Conservation (phyloP, 2,113 vertebrate genomes). For the Oreochromis aureus region DNA sequence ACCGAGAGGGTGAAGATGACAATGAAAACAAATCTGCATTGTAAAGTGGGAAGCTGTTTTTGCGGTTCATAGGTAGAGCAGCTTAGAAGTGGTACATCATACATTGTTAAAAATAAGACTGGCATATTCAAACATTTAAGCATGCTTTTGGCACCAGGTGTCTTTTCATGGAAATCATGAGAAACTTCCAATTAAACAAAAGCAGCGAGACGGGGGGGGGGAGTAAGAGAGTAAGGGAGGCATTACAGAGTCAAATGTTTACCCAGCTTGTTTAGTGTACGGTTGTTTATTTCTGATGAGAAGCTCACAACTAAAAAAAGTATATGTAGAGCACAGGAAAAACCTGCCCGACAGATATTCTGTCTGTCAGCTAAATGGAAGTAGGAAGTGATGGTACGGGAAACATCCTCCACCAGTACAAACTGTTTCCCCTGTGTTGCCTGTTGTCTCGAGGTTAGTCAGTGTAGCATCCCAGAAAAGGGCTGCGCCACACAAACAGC, state of each 20-base stretch:
- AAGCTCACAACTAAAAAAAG: constrained; percentile 46
- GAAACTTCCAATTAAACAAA: constrained; percentile 48
- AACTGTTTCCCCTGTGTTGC: constrained; percentile 46
- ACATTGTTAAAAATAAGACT: constrained; percentile 18
- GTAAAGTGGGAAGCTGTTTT: not conserved
- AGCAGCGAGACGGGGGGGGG: not conserved
- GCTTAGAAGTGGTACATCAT: constrained; percentile 2
- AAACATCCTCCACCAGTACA: constrained; percentile 50
- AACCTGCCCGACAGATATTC: constrained; percentile 51
- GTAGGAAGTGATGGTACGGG: constrained; percentile 45
- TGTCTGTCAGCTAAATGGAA: constrained; percentile 59
- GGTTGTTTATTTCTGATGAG: constrained; percentile 43
- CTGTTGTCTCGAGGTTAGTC: constrained; percentile 45
- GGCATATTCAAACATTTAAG: constrained; percentile 32
- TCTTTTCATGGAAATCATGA: constrained; percentile 37
- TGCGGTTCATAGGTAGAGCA: not conserved
- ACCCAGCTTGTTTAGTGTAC: constrained; percentile 20
- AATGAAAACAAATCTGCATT: constrained; percentile 20
- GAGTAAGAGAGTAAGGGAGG: not conserved
- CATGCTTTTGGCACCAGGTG: not conserved
- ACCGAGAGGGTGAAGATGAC: not conserved
- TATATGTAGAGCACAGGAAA: constrained; percentile 51
- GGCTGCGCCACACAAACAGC: constrained; percentile 1
- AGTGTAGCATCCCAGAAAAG: constrained; percentile 45
- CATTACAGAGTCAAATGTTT: constrained; percentile 34